Evolutionary conservation across 2,888 invertebrate species (phyloP), one percentile per base, ranked within the genome.

Genomic region (Yponomeuta malinellus): DNA sequence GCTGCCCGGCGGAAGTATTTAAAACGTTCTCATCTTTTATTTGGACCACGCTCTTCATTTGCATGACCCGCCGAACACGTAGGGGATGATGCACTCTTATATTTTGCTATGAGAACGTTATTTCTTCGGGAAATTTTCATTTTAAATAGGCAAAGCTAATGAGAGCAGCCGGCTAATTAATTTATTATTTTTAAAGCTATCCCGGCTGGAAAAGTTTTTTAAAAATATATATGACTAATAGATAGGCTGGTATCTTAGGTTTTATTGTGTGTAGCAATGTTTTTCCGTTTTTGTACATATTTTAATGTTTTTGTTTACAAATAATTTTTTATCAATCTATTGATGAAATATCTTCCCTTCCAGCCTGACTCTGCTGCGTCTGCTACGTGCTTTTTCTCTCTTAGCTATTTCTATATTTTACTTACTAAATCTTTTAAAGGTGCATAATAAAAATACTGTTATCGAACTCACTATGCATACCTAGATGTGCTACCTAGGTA

Each of bases 11-110:
- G 88, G 87, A 87, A 83, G 84, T 83, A 86, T 86, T 86, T 86
- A 88, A 90, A 91, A 86, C 81, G 87, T 86, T 86, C 85, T 83
- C 83, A 86, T 87, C 83, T 91, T 91, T 90, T 90, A 89, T 89
- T 90, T 89, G 65, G 64, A 88, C 79, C 83, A 85, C 82, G 78
- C 80, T 80, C 80, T 81, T 85, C 89, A 91, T 91, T 91, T 89
- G 89, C 91, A 92, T 90, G 88, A 88, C 83, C 86, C 87, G 87
- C 67, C 43, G 70, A 72, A 71, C 72, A 73, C 70, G 71, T 86
- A 89, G 85, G 87, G 87, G 85, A 87, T 89, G 89, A 90, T 89
- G 85, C 85, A 87, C 87, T 86, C 76, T 80, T 78, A 85, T 87
- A 89, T 89, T 88, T 89, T 88, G 81, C 85, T 81, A 78, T 80